A percentile compares a stretch with the other conserved stretches of the same genome.
phyloP scores from a whole-genome alignment of 2,888 invertebrate genomes.

The Drepana falcataria region DNA sequence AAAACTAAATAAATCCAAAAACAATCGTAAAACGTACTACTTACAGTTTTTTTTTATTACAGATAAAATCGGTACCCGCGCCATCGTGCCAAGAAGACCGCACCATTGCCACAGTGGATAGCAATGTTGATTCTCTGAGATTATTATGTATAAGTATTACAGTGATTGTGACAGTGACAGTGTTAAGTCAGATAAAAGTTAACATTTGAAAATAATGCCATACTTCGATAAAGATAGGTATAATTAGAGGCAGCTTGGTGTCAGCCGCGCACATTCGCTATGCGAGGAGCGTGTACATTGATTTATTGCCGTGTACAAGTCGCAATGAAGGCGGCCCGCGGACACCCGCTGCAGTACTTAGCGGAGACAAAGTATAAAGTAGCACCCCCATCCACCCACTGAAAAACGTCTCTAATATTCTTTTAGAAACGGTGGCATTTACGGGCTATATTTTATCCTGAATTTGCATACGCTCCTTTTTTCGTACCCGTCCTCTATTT shows the following conservation, averaged over 20 bases:
- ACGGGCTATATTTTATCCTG: constrained; percentile 81
- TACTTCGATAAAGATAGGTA: too few species aligned
- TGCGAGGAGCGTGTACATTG: constrained; percentile 38
- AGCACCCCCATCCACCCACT: constrained; percentile 75
- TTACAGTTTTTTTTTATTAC: too few species aligned
- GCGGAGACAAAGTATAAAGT: constrained; percentile 78
- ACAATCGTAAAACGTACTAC: too few species aligned
- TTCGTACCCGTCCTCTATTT: constrained; percentile 78
- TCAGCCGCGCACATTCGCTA: constrained; percentile 3
- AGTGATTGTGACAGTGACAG: too few species aligned
- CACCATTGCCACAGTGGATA: too few species aligned
- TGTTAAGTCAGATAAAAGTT: too few species aligned
- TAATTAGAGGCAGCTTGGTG: not conserved
- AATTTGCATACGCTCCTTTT: constrained; percentile 80
- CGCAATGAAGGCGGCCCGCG: constrained; percentile 71
- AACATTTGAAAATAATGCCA: too few species aligned
- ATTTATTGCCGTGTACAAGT: constrained; percentile 69
- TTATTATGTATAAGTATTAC: too few species aligned
- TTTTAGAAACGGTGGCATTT: constrained; percentile 81
- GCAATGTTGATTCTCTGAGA: too few species aligned
- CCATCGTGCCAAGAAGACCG: too few species aligned
- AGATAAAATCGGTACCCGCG: too few species aligned
- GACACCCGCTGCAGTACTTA: constrained; percentile 74
- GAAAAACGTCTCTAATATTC: constrained; percentile 81
- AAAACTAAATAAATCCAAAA: too few species aligned